phyloP scores from a whole-genome alignment of 1,140 invertebrate genomes.

The Ephestia elutella region DNA sequence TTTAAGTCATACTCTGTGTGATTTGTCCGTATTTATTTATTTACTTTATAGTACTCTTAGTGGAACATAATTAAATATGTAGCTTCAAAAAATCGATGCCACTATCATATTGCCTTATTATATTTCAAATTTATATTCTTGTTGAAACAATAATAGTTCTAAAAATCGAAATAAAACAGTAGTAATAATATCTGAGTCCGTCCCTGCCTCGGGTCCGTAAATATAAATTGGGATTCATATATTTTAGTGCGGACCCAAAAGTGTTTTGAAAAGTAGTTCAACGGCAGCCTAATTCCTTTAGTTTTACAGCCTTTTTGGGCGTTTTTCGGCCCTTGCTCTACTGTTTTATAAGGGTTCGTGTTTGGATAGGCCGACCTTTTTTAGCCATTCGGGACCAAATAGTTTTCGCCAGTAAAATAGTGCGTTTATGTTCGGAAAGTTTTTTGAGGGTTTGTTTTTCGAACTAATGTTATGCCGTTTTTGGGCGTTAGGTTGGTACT shows the following conservation, averaged over 20 bases:
- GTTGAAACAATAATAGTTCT: background rate
- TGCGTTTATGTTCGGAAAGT: constrained; percentile 48
- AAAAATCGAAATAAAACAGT: background rate
- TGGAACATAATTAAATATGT: too few species aligned
- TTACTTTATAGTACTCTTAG: too few species aligned
- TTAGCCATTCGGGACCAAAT: constrained; percentile 50
- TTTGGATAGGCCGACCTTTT: constrained; percentile 71
- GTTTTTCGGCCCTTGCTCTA: constrained; percentile 52
- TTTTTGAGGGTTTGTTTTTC: constrained; percentile 19
- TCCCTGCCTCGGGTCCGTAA: constrained; percentile 42
- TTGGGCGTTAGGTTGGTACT: background rate
- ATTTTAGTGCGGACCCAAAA: constrained; percentile 58
- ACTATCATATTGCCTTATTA: too few species aligned
- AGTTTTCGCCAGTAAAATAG: constrained; percentile 54
- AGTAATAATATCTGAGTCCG: too few species aligned
- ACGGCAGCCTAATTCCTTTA: constrained; percentile 67
- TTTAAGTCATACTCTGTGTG: too few species aligned
- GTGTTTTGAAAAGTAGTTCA: constrained; percentile 72
- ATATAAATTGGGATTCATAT: constrained; percentile 73
- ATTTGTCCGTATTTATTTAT: too few species aligned
- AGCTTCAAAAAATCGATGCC: too few species aligned
- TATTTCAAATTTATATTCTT: too few species aligned
- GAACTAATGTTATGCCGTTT: constrained; percentile 6
- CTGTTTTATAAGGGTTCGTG: constrained; percentile 67
- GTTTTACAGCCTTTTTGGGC: constrained; percentile 70